Base-by-base conservation (phyloP, 35 echinoderm and acorn worm genomes). In the Ophioderma brevispina region DNA sequence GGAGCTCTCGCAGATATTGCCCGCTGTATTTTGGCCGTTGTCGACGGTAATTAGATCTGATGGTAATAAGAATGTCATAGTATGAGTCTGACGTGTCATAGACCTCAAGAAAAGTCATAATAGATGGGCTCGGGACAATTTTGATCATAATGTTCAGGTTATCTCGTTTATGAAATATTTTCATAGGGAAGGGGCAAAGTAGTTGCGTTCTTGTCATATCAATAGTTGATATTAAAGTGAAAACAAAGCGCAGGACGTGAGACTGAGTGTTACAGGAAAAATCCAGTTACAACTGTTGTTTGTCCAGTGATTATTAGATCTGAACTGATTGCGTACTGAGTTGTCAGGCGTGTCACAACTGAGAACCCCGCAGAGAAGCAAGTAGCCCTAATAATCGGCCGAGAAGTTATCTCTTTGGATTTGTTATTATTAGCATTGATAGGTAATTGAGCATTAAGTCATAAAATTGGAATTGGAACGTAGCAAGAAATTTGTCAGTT, bases 11-110 rank as follows among this genome's bases (percentile, higher is more conserved):
- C 17, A 3, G 59, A 25, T 70, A 70, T 70, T 70, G n/a, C 59
- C 59, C 59, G 28, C 28, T 30, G 28, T 70, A 70, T 8, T 70
- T 70, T 70, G 59, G 59, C 15, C 59, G 59, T 70, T 30, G 59
- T 70, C 59, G 28, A 70, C 59, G 59, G 59, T 70, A 70, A 70
- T 70, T 70, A 70, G 23, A 70, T 70, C 59, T 70, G 59, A 70
- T 13, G 23, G 59, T 70, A 70, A 70, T 70, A 70, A 15, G 59
- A 70, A 70, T 70, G 59, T 70, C 59, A 70, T 18, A 70, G 1
- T 18, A 70, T 18, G 28, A 70, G 59, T 25, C 23, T 8, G 2
- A 15, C 10, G 59, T 70, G 59, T 70, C 59, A 70, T 70, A 70
- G 59, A 70, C 59, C 59, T 70, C 59, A 8, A 70, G 10, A 25